Conservation (phyloP, 2,888 invertebrate species). For the Marronus borbonicus region DNA sequence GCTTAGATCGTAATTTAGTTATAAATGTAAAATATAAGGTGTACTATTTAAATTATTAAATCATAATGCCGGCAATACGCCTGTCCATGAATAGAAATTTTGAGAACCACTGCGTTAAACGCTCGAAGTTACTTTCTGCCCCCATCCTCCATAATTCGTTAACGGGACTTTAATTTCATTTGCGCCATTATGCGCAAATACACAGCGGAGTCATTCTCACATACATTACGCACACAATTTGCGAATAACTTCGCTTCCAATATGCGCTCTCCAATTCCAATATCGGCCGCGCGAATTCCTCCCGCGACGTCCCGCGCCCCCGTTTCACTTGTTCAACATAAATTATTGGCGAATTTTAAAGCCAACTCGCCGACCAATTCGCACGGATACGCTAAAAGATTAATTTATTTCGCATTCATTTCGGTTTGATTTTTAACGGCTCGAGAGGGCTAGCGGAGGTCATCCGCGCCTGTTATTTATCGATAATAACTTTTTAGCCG, state of each 20-base stretch:
- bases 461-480: constrained; percentile 2
- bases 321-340: constrained; percentile 2
- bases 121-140: too few species aligned
- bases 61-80: too few species aligned
- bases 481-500: constrained; percentile 22
- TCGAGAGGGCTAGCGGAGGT: neutral
- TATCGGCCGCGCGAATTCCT: neutral
- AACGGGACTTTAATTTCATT: too few species aligned
- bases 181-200: too few species aligned
- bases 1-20: too few species aligned
- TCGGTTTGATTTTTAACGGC: neutral
- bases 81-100: too few species aligned
- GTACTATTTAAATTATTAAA: too few species aligned
- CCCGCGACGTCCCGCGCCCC: neutral
- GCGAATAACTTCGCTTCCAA: neutral
- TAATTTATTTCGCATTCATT: constrained; percentile 19
- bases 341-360: constrained; percentile 20
- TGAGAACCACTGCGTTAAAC: too few species aligned
- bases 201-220: neutral
- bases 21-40: too few species aligned
- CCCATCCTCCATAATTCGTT: too few species aligned
- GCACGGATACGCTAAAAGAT: constrained; percentile 22
- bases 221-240: neutral
- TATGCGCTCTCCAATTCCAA: neutral
- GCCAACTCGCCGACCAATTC: constrained; percentile 16